Evolutionary conservation across 1,140 invertebrate genomes (phyloP), one percentile per base, ranked within the genome.

Genomic region (Riptortus pedestris): DNA sequence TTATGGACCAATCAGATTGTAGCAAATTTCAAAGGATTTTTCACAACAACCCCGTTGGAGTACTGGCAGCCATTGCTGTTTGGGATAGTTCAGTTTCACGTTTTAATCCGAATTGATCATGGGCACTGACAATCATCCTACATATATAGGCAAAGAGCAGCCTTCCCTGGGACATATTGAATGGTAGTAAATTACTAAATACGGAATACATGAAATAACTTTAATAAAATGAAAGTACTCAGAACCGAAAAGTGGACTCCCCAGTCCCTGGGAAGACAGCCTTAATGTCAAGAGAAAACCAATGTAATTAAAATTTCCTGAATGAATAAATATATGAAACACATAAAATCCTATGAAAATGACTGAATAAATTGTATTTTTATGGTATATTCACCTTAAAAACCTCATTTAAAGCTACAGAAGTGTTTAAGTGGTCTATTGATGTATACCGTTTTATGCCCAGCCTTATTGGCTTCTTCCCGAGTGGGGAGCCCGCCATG

Each of bases 31-130:
- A 71, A 70, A 71, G 69, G 68, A 70, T 71, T 70, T 71, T 71
- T 71, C 70, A 65, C 69, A 69, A 68, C 69, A 66, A 66, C 67
- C n/a, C 70, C 68, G 70, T 71, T 71, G 66, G 66, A 67, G 69
- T 70, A 69, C 75, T 75, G 72, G 76, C 76, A 76, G 76, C 77
- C 77, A 78, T 78, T 77, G 76, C 77, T 74, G 73, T 73, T 71
- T 74, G 73, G 72, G 72, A 73, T 73, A 72, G 70, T 75, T 72
- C 72, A 57, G 65, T 71, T 72, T 68, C 70, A 71, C 48, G 60
- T 66, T 65, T 63, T 65, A 70, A 76, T 75, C 69, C 70, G 69
- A 72, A 69, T 74, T 74, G 70, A 73, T 73, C 69, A 75, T 76
- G 74, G 71, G 69, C 65, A 73, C 69, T 66, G 68, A 72, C 69